Evolutionary conservation across 2,113 vertebrate genomes (phyloP).

Genomic region (Ascaphus truei): DNA sequence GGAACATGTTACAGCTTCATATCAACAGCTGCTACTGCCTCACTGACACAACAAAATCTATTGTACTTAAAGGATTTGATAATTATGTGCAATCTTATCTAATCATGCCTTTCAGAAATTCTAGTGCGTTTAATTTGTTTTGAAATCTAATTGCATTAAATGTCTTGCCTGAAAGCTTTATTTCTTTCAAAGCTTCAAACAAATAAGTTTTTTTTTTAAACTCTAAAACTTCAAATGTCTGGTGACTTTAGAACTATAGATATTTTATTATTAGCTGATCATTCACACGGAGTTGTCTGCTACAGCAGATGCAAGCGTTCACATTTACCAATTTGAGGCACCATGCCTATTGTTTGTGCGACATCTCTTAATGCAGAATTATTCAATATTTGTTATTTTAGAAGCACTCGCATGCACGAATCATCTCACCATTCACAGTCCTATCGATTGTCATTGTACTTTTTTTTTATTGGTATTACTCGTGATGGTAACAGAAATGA

Average conservation of each 20-base stretch:
- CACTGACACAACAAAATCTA: conserved; percentile 8
- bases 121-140: conserved; percentile 2
- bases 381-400: conserved; percentile 1
- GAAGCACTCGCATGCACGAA: not conserved
- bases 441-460: not conserved
- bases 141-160: conserved; percentile 14
- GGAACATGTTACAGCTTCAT: not conserved
- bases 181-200: not conserved
- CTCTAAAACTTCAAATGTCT: not conserved
- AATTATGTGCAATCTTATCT: not conserved
- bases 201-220: not conserved
- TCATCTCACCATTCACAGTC: not conserved
- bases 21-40: not conserved
- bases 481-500: not conserved
- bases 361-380: not conserved
- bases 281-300: not conserved
- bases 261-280: not conserved
- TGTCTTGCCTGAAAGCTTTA: not conserved
- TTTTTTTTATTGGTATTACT: not conserved
- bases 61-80: conserved; percentile 12
- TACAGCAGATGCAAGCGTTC: not conserved
- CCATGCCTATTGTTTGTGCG: not conserved
- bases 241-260: not conserved
- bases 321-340: not conserved
- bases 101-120: conserved; percentile 18